Percentiles rank a stretch among this genome's conserved stretches.
These are phyloP conservation scores for Halcyon chelicuti DNA, from an alignment of 2,797 vertebrate species.

Conservation along the genomic window DNA sequence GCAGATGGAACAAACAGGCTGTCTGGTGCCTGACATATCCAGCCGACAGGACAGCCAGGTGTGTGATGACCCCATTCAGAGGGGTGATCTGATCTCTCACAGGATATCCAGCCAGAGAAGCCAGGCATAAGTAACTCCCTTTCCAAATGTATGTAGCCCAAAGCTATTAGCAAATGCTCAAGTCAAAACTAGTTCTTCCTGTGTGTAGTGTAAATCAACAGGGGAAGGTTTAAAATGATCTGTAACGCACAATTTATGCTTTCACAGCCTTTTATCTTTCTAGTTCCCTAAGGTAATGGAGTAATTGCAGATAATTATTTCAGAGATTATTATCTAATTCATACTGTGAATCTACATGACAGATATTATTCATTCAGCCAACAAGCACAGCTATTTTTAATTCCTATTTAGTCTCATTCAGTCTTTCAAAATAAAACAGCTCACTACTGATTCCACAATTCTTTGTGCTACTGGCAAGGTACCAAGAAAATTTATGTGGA, in stretches of 20 bases:
- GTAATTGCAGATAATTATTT: constrained; percentile 54
- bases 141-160: not conserved
- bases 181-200: constrained; percentile 29
- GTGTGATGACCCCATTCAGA: accelerated
- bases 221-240: not conserved
- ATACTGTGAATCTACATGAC: constrained; percentile 16
- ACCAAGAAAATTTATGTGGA: not conserved
- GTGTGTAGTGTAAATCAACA: constrained; percentile 25
- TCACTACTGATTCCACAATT: not conserved
- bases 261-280: constrained; percentile 31
- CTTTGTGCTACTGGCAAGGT: not conserved
- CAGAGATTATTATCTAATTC: constrained; percentile 52
- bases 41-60: not conserved
- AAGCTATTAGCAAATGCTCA: not conserved
- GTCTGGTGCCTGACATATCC: accelerated
- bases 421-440: constrained; percentile 26
- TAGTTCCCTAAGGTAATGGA: constrained; percentile 36
- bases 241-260: constrained; percentile 27
- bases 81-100: not conserved
- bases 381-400: constrained; percentile 4
- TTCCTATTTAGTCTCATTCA: not conserved
- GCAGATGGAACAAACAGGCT: not conserved
- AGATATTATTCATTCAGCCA: constrained; percentile 19
- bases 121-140: not conserved
- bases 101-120: not conserved